Evolutionary conservation across 2,888 invertebrate genomes (phyloP), one percentile per base, ranked within the genome.

Genomic region (Agriopis marginaria): DNA sequence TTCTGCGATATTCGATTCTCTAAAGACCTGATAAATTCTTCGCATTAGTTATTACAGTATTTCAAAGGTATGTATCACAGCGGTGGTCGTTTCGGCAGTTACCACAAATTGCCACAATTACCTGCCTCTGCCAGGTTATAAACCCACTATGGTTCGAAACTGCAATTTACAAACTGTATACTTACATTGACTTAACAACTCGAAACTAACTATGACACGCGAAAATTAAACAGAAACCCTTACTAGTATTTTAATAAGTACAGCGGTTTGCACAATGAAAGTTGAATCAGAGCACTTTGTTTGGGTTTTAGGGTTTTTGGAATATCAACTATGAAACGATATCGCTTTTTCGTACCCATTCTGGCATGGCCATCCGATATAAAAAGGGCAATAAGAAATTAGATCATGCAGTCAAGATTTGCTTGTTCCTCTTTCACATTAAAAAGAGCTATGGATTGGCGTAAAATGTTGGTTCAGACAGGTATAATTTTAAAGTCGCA

Each of bases 91-190:
- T 79, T 78, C 77, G 81, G 82, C 83, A 82, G 86, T 86, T 87
- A 87, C 80, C 84, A 79, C 83, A 86, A 89, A 88, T 89, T 89
- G 87, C 78, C 76, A 80, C 85, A 87, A 88, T 87, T 89, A 86
- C 82, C 81, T 58, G 77, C 76, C 82, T 79, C 80, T 68, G 77
- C 77, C 77, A 82, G 58, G 51, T 12, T 56, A 53, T 49, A 51
- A 65, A 50, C 65, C 47, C 62, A 79, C 84, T 78, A 73, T 9
- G 10, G n/a, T 44, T 44, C 3, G 0, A 12, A 14, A 61, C 17
- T 9, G 14, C 7, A 14, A 8, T 23, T 42, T 42, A 40, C 6
- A 7, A 23, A 51, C 10, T 50, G 10, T 23, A 23, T 10, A 32
- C 53, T 32, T 23, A 32, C 5, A 2, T 23, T 6, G 5, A 12